Evolutionary conservation across 2,113 vertebrate genomes (phyloP), one percentile per base, ranked within the genome.

Genomic region (Upupa epops): DNA sequence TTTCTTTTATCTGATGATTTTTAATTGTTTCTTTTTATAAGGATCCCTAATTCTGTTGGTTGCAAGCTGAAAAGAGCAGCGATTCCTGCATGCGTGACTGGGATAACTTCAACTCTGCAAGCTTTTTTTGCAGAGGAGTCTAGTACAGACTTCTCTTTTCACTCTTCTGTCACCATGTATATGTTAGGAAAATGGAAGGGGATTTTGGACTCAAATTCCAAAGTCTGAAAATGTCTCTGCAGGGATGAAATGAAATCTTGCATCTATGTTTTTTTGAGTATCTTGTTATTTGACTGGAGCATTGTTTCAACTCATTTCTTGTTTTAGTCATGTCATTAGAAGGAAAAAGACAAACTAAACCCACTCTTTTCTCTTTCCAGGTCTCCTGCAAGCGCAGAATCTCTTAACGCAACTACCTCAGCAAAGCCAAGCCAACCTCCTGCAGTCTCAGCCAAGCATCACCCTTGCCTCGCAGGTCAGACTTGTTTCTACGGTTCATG

Each of bases 401-500:
- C 98, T 99, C 98, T 96, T 99, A 98, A 99, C 98, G 95, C 99
- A 99, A 98, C 99, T 99, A 99, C 99, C 99, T 99, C 99, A 98
- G 97, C 98, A 99, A 99, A 99, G 98, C 98, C 99, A 99, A 99
- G 98, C 99, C 98, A 99, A 99, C 99, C 99, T 99, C 98, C 99
- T 99, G 97, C 98, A 98, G 97, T 98, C 98, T 97, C 99, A 99
- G 98, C 98, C 98, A 97, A 99, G 98, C 98, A 99, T 99, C 97
- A 98, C 98, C 96, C 98, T 99, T 97, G 97, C 98, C 96, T 98
- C 99, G 96, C 99, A 99, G 99, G 99, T 99, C 91, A 95, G 97
- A 37, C 66, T 89, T 51, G 15, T 88, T 74, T 64, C 59, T n/a
- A 29, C 49, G 37, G 21, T 56, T 73, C 32, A 13, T 72, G 24